Percentiles rank a stretch among this genome's conserved stretches.
These are phyloP conservation scores for Nasonovia ribisnigri DNA, from an alignment of 2,888 invertebrate species.

Conservation along the genomic window DNA sequence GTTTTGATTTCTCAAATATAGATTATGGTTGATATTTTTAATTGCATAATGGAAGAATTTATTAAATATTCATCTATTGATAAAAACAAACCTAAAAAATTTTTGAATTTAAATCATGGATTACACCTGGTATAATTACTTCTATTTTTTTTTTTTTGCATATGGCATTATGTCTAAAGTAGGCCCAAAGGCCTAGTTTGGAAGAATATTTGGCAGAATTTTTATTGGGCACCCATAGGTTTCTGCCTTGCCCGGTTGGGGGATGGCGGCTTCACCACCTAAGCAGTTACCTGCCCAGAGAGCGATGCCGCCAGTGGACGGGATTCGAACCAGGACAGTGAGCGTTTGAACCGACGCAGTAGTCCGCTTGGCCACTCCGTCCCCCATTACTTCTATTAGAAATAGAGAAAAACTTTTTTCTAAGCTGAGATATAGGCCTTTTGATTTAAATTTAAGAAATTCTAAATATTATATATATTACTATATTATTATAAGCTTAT, in stretches of 20 bases:
- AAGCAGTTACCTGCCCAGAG: too few relatives aligned
- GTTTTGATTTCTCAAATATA: not conserved
- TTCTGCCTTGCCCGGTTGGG: too few relatives aligned
- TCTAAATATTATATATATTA: not conserved
- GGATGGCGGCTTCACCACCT: too few relatives aligned
- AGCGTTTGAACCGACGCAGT: too few relatives aligned
- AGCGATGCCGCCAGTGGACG: too few relatives aligned
- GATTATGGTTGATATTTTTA: not conserved
- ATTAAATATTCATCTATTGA: not conserved
- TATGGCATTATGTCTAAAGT: too few relatives aligned
- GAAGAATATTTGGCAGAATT: too few relatives aligned
- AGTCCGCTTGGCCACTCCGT: too few relatives aligned
- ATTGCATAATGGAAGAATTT: not conserved
- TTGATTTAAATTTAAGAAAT: not conserved
- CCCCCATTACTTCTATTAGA: not conserved
- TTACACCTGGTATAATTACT: not conserved
- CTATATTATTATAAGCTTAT: not conserved
- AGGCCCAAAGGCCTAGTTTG: too few relatives aligned
- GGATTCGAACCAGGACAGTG: too few relatives aligned
- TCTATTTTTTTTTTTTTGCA: too few relatives aligned
- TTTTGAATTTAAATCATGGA: not conserved
- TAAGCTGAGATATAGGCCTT: not conserved
- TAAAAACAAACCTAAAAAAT: not conserved
- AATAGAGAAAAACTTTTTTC: conserved; percentile 12
- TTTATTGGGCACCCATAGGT: too few relatives aligned